Base-by-base conservation (phyloP, 2,113 vertebrate species). In the Hippocampus comes region DNA sequence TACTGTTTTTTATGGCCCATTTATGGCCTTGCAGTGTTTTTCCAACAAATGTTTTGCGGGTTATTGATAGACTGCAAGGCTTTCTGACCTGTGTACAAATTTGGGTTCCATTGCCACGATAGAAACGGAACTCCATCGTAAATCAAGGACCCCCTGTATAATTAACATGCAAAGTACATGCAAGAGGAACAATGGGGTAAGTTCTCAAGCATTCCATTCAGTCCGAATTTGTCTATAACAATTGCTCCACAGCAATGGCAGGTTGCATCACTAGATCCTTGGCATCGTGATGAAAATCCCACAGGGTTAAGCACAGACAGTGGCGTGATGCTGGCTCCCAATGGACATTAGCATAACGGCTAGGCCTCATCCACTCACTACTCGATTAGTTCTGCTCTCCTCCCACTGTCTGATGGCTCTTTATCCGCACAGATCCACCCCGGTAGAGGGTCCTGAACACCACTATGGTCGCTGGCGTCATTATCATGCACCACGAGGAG, bases 331-430 rank as follows among this genome's bases (percentile, higher is more conserved):
- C 83, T 90, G 82, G 86, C 85, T 88, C 84, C 72, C 83, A 81
- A 75, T 67, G 46, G 5, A 67, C 79, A 90, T 90, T 90, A 88
- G 86, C 88, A 90, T 90, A 91, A 84, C 84, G 70, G 72, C 76
- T 84, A 85, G 90, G 87, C 88, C 89, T 66, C 87, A 74, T 89
- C 86, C 82, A 83, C 84, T 87, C 86, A 73, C 78, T 77, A 73
- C 84, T 71, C 86, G 88, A 91, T 91, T 91, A 90, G 89, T 91
- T 90, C 88, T 82, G 87, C 90, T 89, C 89, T 90, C 88, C 89
- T 86, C 88, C 88, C 86, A 85, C 84, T 89, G 88, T 89, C 89
- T 89, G 86, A 89, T 85, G 87, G 89, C 81, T 88, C 85, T 91
- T 91, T 91, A 90, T 85, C 79, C 76, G 78, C 82, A 87, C 79